Base-by-base conservation (phyloP, 2,797 vertebrate genomes). In the Falco columbarius region DNA sequence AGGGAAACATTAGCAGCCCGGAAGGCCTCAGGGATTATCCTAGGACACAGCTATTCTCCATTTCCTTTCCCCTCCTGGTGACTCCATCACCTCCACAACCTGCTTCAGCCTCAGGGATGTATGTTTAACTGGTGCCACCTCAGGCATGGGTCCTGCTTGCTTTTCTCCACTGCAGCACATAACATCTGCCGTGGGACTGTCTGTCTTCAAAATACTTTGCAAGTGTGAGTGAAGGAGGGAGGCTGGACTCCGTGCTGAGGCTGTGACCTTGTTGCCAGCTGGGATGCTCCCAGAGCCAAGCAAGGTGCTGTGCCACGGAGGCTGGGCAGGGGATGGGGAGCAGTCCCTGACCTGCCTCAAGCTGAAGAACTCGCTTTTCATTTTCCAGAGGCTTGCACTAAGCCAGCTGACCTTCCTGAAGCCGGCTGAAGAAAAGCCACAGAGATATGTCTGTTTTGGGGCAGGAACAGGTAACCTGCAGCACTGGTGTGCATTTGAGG, bases 261-360 rank as follows among this genome's bases (percentile, higher is more conserved):
- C 59, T 38, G 65, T 46, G 46, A 18, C 59, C 29, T 38, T 13
- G 27, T 42, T 2, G 3, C 36, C 2, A 1, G 22, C 55, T 0
- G 1, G 22, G 51, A 14, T 52, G 38, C 22, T 65, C 51, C 70
- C 27, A 3, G 59, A 29, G 52, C 36, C 0, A 2, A 14, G 38
- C 0, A 10, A 75, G 44, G 22, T 14, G 36, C 55, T 72, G 23
- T 0, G 1, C 18, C 0, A 0, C 13, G n/a, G 62, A 27, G 24
- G 8, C 27, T 0, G 1, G 55, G n/a, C 19, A 32, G 49, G 44
- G 58, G n/a, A 29, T 1, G 1, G 29, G 42, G 36, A 38, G 23
- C n/a, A 19, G 19, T 12, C 30, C n/a, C 36, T 51, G 13, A n/a
- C 14, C 49, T 24, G 51, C 23, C 65, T 73, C 51, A 3, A 12